Conservation (phyloP, 2,113 vertebrate genomes). For the Sphaerodactylus townsendi region DNA sequence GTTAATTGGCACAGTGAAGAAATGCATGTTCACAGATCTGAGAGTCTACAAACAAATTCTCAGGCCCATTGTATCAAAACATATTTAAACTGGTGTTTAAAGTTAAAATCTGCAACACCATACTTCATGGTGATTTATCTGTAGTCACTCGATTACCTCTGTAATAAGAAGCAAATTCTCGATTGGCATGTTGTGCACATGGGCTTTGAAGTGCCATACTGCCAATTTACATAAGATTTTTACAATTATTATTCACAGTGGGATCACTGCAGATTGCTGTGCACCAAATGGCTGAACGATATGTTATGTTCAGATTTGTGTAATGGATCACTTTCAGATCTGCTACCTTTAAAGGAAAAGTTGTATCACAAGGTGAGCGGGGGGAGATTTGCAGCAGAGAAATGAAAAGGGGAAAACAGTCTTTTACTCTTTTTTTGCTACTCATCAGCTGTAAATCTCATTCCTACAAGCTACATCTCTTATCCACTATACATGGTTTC, state of each 20-base stretch:
- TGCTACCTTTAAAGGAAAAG: neutral
- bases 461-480: neutral
- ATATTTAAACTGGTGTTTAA: too few relatives aligned
- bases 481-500: neutral
- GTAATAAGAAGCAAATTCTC: neutral
- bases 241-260: neutral
- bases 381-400: neutral
- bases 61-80: too few relatives aligned
- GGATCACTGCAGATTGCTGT: neutral
- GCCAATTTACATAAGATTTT: neutral
- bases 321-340: too few relatives aligned
- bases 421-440: neutral
- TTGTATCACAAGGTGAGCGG: neutral
- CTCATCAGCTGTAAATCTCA: neutral
- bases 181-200: neutral
- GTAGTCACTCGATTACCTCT: neutral
- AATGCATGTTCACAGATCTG: too few relatives aligned
- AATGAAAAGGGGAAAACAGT: too few relatives aligned
- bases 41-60: too few relatives aligned
- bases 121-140: neutral
- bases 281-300: neutral
- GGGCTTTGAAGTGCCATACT: neutral
- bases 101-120: too few relatives aligned
- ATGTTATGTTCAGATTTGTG: too few relatives aligned
- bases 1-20: too few relatives aligned